Percentiles rank a stretch among this genome's conserved stretches.
phyloP scores from a whole-genome alignment of 1,140 invertebrate genomes.

The Brachionus asplanchnoidis region DNA sequence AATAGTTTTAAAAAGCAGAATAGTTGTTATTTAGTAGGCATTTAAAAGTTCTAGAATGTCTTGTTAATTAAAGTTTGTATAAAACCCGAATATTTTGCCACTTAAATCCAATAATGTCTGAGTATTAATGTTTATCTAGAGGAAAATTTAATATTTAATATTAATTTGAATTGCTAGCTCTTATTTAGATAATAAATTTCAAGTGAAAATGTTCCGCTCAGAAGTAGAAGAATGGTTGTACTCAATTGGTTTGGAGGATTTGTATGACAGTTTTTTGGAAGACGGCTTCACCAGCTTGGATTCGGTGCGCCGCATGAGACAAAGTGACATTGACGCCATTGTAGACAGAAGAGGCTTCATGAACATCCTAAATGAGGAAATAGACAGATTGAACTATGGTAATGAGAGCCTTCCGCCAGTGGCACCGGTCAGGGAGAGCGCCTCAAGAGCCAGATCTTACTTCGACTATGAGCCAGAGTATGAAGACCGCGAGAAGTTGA shows the following conservation, averaged over 20 bases:
- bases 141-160: not conserved
- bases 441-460: slow-evolving; percentile 7
- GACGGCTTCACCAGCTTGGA: slow-evolving; percentile 34
- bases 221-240: slow-evolving; percentile 41
- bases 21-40: not conserved
- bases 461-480: slow-evolving; percentile 28
- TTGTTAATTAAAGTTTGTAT: slow-evolving; percentile 35
- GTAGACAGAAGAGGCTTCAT: slow-evolving; percentile 32
- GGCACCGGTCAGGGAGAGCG: not conserved
- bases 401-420: not conserved
- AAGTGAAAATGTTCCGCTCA: slow-evolving; percentile 34
- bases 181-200: slow-evolving; percentile 20
- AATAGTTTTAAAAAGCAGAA: slow-evolving; percentile 24
- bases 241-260: slow-evolving; percentile 37
- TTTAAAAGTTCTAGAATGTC: slow-evolving; percentile 14
- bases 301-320: slow-evolving; percentile 31
- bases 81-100: not conserved
- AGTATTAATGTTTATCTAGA: not conserved
- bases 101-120: not conserved
- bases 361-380: slow-evolving; percentile 36
- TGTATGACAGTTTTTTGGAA: slow-evolving; percentile 6
- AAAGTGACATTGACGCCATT: slow-evolving; percentile 37
- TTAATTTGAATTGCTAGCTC: not conserved
- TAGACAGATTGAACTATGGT: slow-evolving; percentile 30
- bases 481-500: slow-evolving; percentile 3